A percentile compares a stretch with the other conserved stretches of the same genome.
Evolutionary conservation across 2,113 vertebrate species (phyloP).

Genomic region (Redunca redunca): DNA sequence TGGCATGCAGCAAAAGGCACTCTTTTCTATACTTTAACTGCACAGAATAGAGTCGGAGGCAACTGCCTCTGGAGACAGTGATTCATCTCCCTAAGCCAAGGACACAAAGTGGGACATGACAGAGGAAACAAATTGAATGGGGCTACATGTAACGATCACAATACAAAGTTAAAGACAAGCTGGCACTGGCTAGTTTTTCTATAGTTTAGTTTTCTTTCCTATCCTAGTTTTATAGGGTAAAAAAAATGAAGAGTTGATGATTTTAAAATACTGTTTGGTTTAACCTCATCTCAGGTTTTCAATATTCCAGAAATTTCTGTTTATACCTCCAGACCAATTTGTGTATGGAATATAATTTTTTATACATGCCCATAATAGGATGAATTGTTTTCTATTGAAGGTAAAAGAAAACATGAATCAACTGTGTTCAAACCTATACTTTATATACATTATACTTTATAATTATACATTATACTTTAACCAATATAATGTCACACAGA

Average conservation of each 20-base stretch:
- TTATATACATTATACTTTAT: too few relatives aligned
- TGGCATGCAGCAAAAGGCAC: background rate
- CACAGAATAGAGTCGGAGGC: background rate
- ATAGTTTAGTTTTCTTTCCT: background rate
- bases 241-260: background rate
- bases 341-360: background rate
- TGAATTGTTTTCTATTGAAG: background rate
- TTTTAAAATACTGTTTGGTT: background rate
- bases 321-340: background rate
- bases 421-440: background rate
- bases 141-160: background rate
- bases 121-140: background rate
- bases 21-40: slow-evolving; percentile 17
- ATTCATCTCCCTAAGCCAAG: background rate
- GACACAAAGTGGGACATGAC: slow-evolving; percentile 3
- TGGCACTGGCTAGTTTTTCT: background rate
- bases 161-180: background rate
- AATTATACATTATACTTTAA: background rate
- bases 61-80: background rate
- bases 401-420: background rate
- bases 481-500: background rate
- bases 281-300: background rate
- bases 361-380: background rate
- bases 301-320: background rate
- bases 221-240: background rate